These are phyloP conservation scores for Pipra filicauda DNA, from an alignment of 2,113 vertebrate species.

Conservation along the genomic window DNA sequence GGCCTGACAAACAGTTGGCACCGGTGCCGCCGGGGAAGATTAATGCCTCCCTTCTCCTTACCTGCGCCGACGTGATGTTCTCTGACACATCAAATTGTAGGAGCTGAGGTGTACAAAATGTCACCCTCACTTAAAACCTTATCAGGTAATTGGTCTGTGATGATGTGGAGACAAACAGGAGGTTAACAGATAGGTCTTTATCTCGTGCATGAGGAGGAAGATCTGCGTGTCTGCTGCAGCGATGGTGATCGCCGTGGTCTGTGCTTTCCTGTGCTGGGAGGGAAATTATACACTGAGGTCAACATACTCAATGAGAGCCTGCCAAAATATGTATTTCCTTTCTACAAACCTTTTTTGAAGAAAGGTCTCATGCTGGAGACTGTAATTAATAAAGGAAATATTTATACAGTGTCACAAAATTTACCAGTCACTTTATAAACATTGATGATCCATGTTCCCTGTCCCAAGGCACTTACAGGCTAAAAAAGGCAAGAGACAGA, in stretches of 20 bases:
- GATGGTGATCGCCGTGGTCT: background rate
- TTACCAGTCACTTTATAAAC: constrained; percentile 56
- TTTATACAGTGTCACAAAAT: constrained; percentile 59
- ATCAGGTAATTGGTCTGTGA: background rate
- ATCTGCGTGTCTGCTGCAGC: background rate
- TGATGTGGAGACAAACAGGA: constrained; percentile 23
- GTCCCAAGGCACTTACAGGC: constrained; percentile 43
- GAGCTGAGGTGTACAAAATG: background rate
- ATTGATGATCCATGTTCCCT: constrained; percentile 36
- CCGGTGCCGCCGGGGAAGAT: background rate
- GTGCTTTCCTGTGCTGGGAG: background rate
- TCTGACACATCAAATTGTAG: constrained; percentile 2
- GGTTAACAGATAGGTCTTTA: background rate
- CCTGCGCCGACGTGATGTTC: background rate
- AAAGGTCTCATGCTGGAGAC: constrained; percentile 17
- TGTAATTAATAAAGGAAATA: constrained; percentile 60
- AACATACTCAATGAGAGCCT: background rate
- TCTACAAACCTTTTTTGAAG: constrained; percentile 46
- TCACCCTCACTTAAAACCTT: background rate
- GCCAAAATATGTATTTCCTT: constrained; percentile 65
- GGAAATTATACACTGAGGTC: background rate
- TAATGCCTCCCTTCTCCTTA: constrained; percentile 19
- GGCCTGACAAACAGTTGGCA: background rate
- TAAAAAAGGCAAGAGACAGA: constrained; percentile 63
- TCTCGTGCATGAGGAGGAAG: background rate